Evolutionary conservation across 2,888 invertebrate genomes (phyloP), one percentile per base, ranked within the genome.

Genomic region (Drosophila bunnanda): DNA sequence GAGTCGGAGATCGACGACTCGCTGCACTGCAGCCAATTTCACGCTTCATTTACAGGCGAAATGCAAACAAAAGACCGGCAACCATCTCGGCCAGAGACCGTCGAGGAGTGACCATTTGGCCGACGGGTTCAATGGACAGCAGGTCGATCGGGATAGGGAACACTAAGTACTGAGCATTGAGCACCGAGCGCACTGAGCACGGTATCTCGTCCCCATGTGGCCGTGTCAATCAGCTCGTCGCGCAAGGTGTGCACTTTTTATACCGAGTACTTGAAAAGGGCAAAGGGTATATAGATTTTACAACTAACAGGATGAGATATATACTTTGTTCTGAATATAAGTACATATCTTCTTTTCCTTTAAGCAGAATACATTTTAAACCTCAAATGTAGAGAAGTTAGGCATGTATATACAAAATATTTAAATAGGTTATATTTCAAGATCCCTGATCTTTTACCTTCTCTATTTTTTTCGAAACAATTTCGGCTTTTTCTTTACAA

Each of bases 1-100:
- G 53, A 44, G 17, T 54, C 43, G 74, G 55, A 41, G 67, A 41
- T 66, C 36, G 55, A 55, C 64, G 55, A 81, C 70, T 81, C 77
- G 88, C 81, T 83, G 83, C 83, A 88, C 78, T 85, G 78, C 78
- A 82, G 85, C 83, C 90, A 90, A 90, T 90, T 90, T 90, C 91
- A 90, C 84, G 90, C 91, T 90, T 90, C 91, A 91, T 90, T 91
- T 85, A 84, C 78, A 79, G 64, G 53, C 76, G 79, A 88, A 88
- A 80, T 80, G 82, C 80, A 81, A 89, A 82, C 80, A 86, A 83
- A 84, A 83, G 83, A 77, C 75, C 80, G 75, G 76, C 77, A 25
- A 25, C 25, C 25, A 25, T 25, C 25, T 25, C 25, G 76, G 67
- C 62, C 34, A 28, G 30, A 43, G 46, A 69, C 72, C 62, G 62